These are phyloP conservation scores for Tanypteryx hageni DNA, from an alignment of 2,888 invertebrate species.

Conservation along the genomic window DNA sequence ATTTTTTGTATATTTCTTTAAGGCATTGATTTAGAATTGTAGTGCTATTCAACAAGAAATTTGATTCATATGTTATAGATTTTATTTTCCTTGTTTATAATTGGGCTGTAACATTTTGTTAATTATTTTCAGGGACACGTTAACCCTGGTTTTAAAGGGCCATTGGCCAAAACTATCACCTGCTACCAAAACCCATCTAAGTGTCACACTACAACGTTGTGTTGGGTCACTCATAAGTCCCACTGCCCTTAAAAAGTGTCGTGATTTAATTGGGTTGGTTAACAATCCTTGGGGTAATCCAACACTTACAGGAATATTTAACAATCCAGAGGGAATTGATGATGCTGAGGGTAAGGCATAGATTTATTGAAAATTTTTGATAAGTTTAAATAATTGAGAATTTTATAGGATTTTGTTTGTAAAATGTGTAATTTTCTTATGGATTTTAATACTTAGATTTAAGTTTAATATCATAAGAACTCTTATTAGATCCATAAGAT, in stretches of 20 bases:
- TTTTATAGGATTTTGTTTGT: no score
- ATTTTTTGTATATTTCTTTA: no score
- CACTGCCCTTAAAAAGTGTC: conserved; percentile 78
- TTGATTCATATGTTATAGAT: no score
- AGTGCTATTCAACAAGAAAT: no score
- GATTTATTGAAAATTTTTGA: neutral
- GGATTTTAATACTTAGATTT: no score
- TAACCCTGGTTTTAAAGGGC: conserved; percentile 76
- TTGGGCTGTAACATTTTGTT: neutral
- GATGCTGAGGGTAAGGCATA: conserved; percentile 74
- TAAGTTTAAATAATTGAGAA: no score
- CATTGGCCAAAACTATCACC: conserved; percentile 78
- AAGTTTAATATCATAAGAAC: no score
- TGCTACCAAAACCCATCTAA: conserved; percentile 75
- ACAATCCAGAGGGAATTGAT: conserved; percentile 73
- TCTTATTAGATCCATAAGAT: no score
- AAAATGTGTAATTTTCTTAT: no score
- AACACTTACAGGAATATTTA: conserved; percentile 74
- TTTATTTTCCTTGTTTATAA: no score
- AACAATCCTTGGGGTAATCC: conserved; percentile 78
- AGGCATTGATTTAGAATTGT: no score
- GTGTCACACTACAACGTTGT: conserved; percentile 75
- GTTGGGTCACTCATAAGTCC: conserved; percentile 74
- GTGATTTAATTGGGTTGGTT: conserved; percentile 78
- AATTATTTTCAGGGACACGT: conserved; percentile 71